A percentile compares a stretch with the other conserved stretches of the same genome.
These are phyloP conservation scores for Girardinichthys multiradiatus DNA, from an alignment of 2,113 vertebrate species.

Conservation along the genomic window DNA sequence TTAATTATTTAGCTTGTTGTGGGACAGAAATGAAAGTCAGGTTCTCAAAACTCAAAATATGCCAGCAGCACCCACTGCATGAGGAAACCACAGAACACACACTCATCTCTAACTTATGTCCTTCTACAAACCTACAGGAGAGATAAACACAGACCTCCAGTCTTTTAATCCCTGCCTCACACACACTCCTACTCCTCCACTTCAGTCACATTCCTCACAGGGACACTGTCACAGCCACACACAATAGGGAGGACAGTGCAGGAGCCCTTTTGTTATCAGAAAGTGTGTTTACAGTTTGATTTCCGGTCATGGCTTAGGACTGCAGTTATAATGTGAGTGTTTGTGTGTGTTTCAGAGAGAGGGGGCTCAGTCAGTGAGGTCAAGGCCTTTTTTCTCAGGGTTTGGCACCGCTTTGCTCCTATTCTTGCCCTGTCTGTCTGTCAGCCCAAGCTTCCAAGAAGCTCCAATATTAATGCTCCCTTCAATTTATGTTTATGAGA, in stretches of 20 bases:
- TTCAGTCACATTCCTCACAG: constrained; percentile 33
- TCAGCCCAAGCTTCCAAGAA: not conserved
- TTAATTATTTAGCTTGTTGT: not conserved
- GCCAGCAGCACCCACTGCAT: not conserved
- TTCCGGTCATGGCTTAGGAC: constrained; percentile 18
- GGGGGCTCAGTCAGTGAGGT: constrained; percentile 38
- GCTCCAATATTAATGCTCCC: not conserved
- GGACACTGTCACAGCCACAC: constrained; percentile 9
- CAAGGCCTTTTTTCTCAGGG: constrained; percentile 37
- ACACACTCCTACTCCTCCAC: constrained; percentile 17
- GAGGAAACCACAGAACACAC: constrained; percentile 35
- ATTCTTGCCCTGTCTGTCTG: constrained; percentile 54
- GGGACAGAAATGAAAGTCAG: constrained; percentile 3
- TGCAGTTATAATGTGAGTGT: constrained; percentile 1
- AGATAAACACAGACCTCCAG: constrained; percentile 25
- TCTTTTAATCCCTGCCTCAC: constrained; percentile 16
- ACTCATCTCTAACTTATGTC: not conserved
- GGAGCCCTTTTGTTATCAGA: constrained; percentile 7
- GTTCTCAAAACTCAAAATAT: constrained; percentile 14
- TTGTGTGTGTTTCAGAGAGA: constrained; percentile 10
- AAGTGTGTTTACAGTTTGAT: constrained; percentile 14
- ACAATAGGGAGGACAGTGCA: constrained; percentile 17
- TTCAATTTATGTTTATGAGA: constrained; percentile 9
- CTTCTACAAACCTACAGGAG: not conserved
- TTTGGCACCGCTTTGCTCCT: constrained; percentile 48